phyloP scores from a whole-genome alignment of 2,113 vertebrate genomes.

The Dasyprocta punctata region DNA sequence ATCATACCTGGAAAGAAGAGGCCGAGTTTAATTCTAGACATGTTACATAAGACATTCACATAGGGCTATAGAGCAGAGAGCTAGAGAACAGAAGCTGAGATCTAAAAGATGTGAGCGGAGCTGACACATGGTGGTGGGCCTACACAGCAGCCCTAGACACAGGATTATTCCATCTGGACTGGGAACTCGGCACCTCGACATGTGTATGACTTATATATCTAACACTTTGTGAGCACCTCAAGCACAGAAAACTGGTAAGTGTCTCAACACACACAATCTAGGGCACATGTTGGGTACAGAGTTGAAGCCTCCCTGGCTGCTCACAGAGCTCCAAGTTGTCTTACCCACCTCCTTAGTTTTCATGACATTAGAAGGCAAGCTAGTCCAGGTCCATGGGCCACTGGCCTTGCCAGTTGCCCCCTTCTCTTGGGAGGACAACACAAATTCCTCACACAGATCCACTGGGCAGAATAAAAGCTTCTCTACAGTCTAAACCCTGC shows the following conservation, averaged over 20 bases:
- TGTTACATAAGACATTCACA: background rate
- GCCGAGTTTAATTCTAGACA: background rate
- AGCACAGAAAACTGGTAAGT: background rate
- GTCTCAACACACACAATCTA: background rate
- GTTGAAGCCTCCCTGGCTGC: background rate
- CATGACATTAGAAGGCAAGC: slow-evolving; percentile 17
- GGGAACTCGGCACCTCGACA: background rate
- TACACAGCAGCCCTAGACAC: background rate
- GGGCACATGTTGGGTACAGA: background rate
- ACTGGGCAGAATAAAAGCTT: background rate
- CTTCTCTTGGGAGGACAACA: slow-evolving; percentile 31
- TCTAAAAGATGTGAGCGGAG: background rate
- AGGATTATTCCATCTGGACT: no score
- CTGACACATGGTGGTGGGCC: background rate
- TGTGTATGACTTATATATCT: background rate
- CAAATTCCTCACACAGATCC: background rate
- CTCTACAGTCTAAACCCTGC: background rate
- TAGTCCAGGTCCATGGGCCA: background rate
- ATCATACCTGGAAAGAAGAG: background rate
- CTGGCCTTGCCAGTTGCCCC: background rate
- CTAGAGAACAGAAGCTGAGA: background rate
- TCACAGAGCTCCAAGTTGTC: background rate
- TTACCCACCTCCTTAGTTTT: background rate
- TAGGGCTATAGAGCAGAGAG: background rate
- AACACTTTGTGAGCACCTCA: background rate